Conservation (phyloP, 2,113 vertebrate species). For the Dromas ardeola region DNA sequence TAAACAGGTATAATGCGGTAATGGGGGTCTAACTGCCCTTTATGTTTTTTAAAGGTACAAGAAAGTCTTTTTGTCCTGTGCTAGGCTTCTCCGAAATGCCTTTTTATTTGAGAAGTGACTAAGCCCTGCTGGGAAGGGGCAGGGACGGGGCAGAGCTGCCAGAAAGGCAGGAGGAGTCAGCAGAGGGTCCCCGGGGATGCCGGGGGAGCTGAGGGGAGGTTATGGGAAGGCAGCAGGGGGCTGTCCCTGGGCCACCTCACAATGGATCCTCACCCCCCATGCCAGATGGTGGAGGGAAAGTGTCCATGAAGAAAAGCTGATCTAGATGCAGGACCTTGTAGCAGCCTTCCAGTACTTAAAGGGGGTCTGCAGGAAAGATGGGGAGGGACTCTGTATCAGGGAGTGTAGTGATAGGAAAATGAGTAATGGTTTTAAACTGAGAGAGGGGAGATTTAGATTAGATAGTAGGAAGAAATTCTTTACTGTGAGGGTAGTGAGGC, state of each 20-base stretch:
- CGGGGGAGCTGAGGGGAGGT: background rate
- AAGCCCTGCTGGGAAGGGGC: background rate
- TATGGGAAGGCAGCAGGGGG: background rate
- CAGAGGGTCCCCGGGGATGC: accelerated
- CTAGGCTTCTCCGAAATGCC: background rate
- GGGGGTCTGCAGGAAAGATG: too few relatives aligned
- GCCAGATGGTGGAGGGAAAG: background rate
- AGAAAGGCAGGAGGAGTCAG: background rate
- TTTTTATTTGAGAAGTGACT: background rate
- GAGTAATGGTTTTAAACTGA: too few relatives aligned
- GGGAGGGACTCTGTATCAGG: too few relatives aligned
- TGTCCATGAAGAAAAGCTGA: background rate
- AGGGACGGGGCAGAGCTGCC: background rate
- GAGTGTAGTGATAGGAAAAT: too few relatives aligned
- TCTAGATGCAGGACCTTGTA: background rate
- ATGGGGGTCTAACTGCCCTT: too few relatives aligned
- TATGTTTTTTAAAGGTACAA: background rate
- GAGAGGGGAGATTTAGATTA: too few relatives aligned
- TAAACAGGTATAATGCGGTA: too few relatives aligned
- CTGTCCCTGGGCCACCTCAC: accelerated
- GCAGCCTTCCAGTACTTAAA: too few relatives aligned
- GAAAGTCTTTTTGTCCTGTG: background rate
- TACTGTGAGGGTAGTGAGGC: too few relatives aligned
- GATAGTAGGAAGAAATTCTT: too few relatives aligned
- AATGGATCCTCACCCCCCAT: background rate